Percentiles rank a stretch among this genome's conserved stretches.
These are phyloP conservation scores for Epinotia bilunana DNA, from an alignment of 2,888 invertebrate species.

Conservation along the genomic window DNA sequence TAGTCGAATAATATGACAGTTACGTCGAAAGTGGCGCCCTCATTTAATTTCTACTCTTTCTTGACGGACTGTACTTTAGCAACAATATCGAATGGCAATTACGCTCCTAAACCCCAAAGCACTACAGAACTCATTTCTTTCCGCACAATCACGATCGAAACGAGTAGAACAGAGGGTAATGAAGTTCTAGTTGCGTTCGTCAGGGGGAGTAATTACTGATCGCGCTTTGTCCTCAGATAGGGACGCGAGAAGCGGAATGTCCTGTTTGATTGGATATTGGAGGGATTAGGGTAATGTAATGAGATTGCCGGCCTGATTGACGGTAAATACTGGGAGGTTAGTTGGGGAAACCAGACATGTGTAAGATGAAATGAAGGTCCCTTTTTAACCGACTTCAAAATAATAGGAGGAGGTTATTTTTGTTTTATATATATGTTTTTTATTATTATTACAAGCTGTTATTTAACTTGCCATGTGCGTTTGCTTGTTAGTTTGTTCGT, in stretches of 20 bases:
- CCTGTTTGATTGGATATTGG: conserved; percentile 45
- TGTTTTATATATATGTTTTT: too few species aligned
- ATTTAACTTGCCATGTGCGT: too few species aligned
- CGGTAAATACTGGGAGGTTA: conserved; percentile 2
- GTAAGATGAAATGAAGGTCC: background rate
- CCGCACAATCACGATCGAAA: conserved; percentile 2
- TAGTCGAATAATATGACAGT: too few species aligned
- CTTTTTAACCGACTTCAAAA: background rate
- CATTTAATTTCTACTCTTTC: too few species aligned
- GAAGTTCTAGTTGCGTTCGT: conserved; percentile 64
- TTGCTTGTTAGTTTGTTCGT: too few species aligned
- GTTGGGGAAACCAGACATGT: background rate
- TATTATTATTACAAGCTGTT: too few species aligned
- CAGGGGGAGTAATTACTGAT: conserved; percentile 73
- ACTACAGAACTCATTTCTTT: conserved; percentile 6
- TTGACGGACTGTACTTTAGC: too few species aligned
- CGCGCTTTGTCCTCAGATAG: conserved; percentile 65
- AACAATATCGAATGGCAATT: background rate
- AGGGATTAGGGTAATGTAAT: conserved; percentile 37
- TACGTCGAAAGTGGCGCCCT: too few species aligned
- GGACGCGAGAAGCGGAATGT: conserved; percentile 49
- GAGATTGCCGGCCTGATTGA: conserved; percentile 28
- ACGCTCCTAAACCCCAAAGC: background rate
- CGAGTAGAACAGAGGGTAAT: conserved; percentile 54
- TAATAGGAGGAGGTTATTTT: too few species aligned